A percentile compares a stretch with the other conserved stretches of the same genome.
Conservation (phyloP, 2,888 invertebrate species). For the Agrilus biguttatus region DNA sequence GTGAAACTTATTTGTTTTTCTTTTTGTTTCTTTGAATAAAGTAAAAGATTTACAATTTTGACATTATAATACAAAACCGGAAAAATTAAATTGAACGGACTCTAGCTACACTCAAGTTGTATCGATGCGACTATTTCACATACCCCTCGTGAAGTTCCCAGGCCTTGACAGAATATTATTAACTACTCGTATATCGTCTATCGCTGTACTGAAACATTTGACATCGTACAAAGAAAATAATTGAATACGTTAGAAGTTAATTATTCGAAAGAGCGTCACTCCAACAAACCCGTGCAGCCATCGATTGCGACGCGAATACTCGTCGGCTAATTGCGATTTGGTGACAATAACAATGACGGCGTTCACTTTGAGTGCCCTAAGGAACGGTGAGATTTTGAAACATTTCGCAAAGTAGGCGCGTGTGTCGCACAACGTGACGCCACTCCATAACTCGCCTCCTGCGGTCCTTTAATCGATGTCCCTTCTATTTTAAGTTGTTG, state of each 20-base stretch:
- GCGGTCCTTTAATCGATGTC: neutral
- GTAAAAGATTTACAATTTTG: no score
- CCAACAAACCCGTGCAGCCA: slow-evolving; percentile 26
- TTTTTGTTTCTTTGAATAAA: no score
- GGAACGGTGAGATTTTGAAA: slow-evolving; percentile 10
- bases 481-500: no score
- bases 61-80: no score
- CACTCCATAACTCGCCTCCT: neutral
- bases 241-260: slow-evolving; percentile 19
- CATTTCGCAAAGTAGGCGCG: slow-evolving; percentile 6
- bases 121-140: no score
- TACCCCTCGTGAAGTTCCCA: no score
- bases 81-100: no score
- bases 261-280: slow-evolving; percentile 29
- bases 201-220: no score
- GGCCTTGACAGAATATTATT: no score
- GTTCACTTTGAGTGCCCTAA: slow-evolving; percentile 5
- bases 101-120: no score
- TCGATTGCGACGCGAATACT: slow-evolving; percentile 14
- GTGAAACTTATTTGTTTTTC: no score
- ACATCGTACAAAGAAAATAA: neutral
- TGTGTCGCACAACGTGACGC: slow-evolving; percentile 7
- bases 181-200: no score
- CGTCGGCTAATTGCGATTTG: slow-evolving; percentile 22
- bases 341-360: slow-evolving; percentile 19